These are phyloP conservation scores for Selene dorsalis DNA, from an alignment of 2,797 vertebrate species.

Conservation along the genomic window DNA sequence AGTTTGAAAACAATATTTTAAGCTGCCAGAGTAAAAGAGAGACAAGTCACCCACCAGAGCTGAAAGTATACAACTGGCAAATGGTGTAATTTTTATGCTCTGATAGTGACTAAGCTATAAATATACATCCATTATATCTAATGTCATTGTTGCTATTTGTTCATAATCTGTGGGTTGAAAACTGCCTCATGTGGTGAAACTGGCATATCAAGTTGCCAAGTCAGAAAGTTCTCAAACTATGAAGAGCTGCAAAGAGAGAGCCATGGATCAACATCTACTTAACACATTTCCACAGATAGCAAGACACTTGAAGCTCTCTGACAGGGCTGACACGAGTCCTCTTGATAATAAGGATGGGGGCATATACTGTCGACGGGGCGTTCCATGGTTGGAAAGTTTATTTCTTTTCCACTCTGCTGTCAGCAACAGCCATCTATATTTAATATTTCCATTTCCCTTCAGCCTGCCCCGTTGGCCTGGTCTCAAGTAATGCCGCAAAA, in stretches of 20 bases:
- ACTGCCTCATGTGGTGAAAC: constrained; percentile 9
- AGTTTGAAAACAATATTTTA: constrained; percentile 48
- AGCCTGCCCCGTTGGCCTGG: constrained; percentile 43
- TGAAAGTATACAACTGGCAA: constrained; percentile 37
- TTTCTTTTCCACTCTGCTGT: constrained; percentile 66
- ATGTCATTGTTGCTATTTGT: constrained; percentile 19
- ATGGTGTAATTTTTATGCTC: constrained; percentile 32
- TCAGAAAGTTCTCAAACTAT: constrained; percentile 34
- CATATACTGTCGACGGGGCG: constrained; percentile 60
- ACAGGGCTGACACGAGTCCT: constrained; percentile 67
- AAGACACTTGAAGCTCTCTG: constrained; percentile 56
- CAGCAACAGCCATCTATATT: constrained; percentile 70
- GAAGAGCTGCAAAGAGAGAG: constrained; percentile 35
- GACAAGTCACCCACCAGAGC: constrained; percentile 32
- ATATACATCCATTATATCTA: constrained; percentile 10
- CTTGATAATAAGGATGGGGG: constrained; percentile 74
- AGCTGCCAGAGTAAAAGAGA: constrained; percentile 52
- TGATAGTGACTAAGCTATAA: constrained; percentile 26
- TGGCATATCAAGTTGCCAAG: constrained; percentile 27
- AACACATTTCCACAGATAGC: constrained; percentile 66
- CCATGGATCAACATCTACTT: constrained; percentile 58
- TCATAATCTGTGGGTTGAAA: constrained; percentile 24
- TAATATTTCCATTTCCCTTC: constrained; percentile 65
- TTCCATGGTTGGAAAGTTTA: constrained; percentile 69
- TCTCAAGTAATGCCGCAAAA: constrained; percentile 29